A percentile compares a stretch with the other conserved stretches of the same genome.
Conservation (phyloP, 1,140 invertebrate species). For the Anthonomus grandis region DNA sequence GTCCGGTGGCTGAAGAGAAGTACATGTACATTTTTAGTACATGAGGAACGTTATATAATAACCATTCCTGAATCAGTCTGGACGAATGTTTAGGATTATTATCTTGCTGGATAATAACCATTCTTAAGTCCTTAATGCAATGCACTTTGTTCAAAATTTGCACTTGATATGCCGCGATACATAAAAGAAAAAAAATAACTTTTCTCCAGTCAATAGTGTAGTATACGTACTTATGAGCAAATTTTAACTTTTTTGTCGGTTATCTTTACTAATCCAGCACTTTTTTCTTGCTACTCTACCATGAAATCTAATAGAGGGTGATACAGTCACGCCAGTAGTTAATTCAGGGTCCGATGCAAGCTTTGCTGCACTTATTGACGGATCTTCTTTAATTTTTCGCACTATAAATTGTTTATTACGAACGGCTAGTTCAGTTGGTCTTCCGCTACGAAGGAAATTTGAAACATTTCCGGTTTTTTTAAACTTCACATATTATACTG, state of each 20-base stretch:
- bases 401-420: too few species aligned
- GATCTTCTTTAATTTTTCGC: too few species aligned
- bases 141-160: too few species aligned
- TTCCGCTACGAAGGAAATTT: too few species aligned
- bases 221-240: constrained; percentile 4
- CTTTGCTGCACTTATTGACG: too few species aligned
- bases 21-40: constrained; percentile 13
- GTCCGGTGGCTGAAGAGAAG: constrained; percentile 21
- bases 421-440: too few species aligned
- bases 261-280: constrained; percentile 14
- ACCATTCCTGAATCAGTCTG: constrained; percentile 30
- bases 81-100: constrained; percentile 40
- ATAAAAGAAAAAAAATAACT: constrained; percentile 21
- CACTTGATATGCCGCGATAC: too few species aligned
- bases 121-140: neutral
- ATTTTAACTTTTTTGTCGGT: constrained; percentile 14
- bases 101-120: constrained; percentile 19
- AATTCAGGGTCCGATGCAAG: too few species aligned
- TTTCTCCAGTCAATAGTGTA: constrained; percentile 20
- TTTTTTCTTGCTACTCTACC: constrained; percentile 18
- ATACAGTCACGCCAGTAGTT: too few species aligned
- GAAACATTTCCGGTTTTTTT: too few species aligned
- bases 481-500: too few species aligned
- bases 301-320: constrained; percentile 13
- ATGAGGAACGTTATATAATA: constrained; percentile 20